A percentile compares a stretch with the other conserved stretches of the same genome.
phyloP scores from a whole-genome alignment of 2,888 invertebrate genomes.

The Onchidella celtica region DNA sequence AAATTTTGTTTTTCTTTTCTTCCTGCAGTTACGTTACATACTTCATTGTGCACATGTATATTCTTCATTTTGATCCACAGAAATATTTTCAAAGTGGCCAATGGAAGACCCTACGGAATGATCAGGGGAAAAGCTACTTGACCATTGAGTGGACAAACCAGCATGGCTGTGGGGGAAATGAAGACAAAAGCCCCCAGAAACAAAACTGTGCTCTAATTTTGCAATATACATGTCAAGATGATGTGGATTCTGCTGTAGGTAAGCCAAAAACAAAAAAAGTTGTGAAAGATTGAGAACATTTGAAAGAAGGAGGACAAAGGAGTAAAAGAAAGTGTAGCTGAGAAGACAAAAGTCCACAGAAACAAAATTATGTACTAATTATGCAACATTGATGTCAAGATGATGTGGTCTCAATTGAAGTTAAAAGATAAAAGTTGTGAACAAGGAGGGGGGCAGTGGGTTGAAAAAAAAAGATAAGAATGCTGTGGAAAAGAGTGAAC shows the following conservation, averaged over 20 bases:
- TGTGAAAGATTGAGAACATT: background rate
- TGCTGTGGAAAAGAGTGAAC: no score
- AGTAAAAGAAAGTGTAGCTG: background rate
- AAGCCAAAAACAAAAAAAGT: background rate
- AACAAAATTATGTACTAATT: no score
- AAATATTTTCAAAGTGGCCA: constrained; percentile 78
- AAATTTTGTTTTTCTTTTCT: no score
- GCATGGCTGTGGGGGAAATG: constrained; percentile 79
- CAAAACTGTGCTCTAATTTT: constrained; percentile 78
- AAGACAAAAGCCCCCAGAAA: constrained; percentile 76
- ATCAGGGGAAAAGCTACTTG: constrained; percentile 65
- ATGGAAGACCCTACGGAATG: constrained; percentile 52
- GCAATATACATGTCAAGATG: constrained; percentile 78
- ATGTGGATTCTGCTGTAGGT: constrained; percentile 36
- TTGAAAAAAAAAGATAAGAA: no score
- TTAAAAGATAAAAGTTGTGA: no score
- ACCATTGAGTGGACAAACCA: constrained; percentile 80
- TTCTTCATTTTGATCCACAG: no score
- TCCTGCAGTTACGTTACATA: no score
- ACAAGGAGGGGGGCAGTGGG: no score
- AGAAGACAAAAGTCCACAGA: no score
- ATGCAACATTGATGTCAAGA: no score
- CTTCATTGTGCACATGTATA: no score
- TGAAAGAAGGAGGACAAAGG: background rate
- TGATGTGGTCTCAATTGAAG: no score